Evolutionary conservation across 2,113 vertebrate species (phyloP).

Genomic region (Ceyx cyanopectus): DNA sequence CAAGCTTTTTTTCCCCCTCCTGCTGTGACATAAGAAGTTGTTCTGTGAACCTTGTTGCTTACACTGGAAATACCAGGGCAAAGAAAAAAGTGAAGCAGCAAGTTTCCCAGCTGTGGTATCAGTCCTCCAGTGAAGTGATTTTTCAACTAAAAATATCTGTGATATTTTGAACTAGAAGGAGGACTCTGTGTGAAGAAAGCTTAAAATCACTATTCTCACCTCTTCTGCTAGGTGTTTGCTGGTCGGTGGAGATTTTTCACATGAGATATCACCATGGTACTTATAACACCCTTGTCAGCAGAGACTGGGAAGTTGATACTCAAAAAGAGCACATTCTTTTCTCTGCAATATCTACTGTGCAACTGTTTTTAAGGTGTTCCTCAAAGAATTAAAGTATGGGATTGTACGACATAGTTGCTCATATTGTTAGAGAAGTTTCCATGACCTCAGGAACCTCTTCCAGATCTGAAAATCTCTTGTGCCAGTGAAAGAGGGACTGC

Average conservation of each 20-base stretch:
- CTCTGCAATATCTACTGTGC: neutral
- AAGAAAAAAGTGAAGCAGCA: neutral
- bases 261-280: neutral
- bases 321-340: neutral
- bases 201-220: conserved; percentile 15
- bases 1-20: too few relatives aligned
- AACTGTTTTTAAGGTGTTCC: neutral
- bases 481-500: neutral
- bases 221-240: neutral
- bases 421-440: neutral
- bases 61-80: neutral
- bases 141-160: neutral
- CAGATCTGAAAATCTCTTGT: neutral
- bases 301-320: neutral
- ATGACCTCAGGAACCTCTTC: neutral
- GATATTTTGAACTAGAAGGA: neutral
- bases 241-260: neutral
- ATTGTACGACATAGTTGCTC: neutral
- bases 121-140: neutral
- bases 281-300: neutral
- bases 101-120: neutral
- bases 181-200: neutral
- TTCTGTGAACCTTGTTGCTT: neutral
- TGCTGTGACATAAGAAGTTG: neutral
- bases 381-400: neutral